Percentiles rank a stretch among this genome's conserved stretches.
phyloP scores from a whole-genome alignment of 2,113 vertebrate genomes.

The Tetraodon nigroviridis region DNA sequence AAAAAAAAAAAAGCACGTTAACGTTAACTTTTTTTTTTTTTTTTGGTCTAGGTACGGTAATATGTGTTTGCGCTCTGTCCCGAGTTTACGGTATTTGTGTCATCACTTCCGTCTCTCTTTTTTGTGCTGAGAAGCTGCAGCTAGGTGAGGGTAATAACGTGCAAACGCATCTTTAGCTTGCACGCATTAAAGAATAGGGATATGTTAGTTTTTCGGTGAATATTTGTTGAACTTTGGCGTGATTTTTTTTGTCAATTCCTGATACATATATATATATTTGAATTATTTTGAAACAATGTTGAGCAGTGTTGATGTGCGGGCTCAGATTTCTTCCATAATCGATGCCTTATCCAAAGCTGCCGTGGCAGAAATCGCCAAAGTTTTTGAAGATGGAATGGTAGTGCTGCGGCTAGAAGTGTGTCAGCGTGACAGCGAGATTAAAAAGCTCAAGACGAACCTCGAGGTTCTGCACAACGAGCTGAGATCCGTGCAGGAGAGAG shows the following conservation, averaged over 20 bases:
- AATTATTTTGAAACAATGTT: constrained; percentile 32
- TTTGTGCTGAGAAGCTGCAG: constrained; percentile 25
- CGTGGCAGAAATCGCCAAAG: constrained; percentile 60
- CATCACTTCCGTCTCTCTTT: constrained; percentile 49
- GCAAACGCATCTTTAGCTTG: not conserved
- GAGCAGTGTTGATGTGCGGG: constrained; percentile 53
- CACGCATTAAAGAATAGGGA: not conserved
- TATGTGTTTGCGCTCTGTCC: constrained; percentile 1
- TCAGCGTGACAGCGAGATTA: constrained; percentile 61
- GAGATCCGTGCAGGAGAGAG: constrained; percentile 28
- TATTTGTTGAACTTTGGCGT: not conserved
- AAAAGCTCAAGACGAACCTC: constrained; percentile 58
- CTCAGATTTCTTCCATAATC: constrained; percentile 63
- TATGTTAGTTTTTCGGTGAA: not conserved
- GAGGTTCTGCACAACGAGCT: constrained; percentile 59
- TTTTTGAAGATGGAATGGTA: constrained; percentile 66
- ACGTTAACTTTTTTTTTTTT: too few species aligned
- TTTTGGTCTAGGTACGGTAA: too few species aligned
- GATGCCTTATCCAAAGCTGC: constrained; percentile 61
- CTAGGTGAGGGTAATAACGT: constrained; percentile 1
- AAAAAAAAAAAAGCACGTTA: too few species aligned
- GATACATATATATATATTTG: not conserved
- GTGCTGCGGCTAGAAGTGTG: constrained; percentile 64
- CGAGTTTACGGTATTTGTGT: constrained; percentile 30
- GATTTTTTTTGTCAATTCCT: not conserved